Percentiles rank a stretch among this genome's conserved stretches.
phyloP scores from a whole-genome alignment of 2,113 vertebrate genomes.

The Otocyon megalotis region DNA sequence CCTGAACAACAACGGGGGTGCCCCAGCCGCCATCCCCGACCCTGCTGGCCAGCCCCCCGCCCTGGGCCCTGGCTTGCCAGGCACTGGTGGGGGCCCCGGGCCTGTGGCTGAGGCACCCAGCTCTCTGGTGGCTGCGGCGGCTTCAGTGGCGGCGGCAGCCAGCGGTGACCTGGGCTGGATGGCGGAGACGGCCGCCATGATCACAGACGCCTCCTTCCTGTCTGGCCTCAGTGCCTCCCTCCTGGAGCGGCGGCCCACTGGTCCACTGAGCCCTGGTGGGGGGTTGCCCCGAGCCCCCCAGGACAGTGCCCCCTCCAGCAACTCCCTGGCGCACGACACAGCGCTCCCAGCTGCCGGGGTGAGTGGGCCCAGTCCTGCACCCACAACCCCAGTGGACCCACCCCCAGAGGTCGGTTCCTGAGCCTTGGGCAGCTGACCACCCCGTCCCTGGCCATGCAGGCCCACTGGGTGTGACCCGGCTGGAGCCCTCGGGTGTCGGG shows the following conservation, averaged over 20 bases:
- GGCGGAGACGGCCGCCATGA: constrained; percentile 92
- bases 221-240: constrained; percentile 85
- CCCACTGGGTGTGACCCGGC: neutral
- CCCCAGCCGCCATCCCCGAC: fast-evolving
- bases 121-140: constrained; percentile 54
- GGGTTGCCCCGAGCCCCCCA: neutral
- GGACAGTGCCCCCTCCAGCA: neutral
- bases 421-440: constrained; percentile 53
- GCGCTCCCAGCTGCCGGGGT: neutral
- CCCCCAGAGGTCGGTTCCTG: constrained; percentile 59
- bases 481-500: neutral
- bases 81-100: neutral
- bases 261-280: constrained; percentile 42
- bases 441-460: neutral
- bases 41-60: constrained; percentile 35
- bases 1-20: constrained; percentile 94
- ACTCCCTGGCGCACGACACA: neutral
- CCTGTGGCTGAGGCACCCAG: constrained; percentile 57
- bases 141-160: neutral
- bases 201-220: constrained; percentile 91
- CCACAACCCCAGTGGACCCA: fast-evolving
- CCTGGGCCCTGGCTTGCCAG: neutral
- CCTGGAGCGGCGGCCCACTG: constrained; percentile 72
- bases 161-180: constrained; percentile 92
- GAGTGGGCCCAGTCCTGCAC: neutral